Evolutionary conservation across 2,797 vertebrate species (phyloP).

Genomic region (Bucorvus abyssinicus): DNA sequence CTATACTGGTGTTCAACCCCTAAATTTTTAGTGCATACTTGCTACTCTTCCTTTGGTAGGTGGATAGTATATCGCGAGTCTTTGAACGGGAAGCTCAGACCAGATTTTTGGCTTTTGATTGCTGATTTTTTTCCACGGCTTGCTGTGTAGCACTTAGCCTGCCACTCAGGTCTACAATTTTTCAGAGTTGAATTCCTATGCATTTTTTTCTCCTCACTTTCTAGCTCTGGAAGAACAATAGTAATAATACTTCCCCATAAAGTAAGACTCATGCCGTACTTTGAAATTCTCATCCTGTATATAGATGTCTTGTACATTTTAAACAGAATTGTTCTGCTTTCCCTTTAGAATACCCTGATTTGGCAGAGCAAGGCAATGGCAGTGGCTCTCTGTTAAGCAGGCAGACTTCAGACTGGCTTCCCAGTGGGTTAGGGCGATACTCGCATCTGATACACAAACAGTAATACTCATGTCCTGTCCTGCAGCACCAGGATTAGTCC

Average conservation of each 20-base stretch:
- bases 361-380: background rate
- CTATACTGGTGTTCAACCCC: background rate
- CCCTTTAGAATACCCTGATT: background rate
- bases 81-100: background rate
- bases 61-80: rapidly evolving
- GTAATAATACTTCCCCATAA: background rate
- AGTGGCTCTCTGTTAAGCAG: background rate
- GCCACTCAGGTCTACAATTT: background rate
- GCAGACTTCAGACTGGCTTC: background rate
- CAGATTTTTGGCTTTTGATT: conserved; percentile 6
- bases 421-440: background rate
- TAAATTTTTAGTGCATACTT: background rate
- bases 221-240: conserved; percentile 5
- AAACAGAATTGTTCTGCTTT: background rate
- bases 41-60: background rate
- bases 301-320: background rate
- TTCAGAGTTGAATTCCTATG: background rate
- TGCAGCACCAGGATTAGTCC: background rate
- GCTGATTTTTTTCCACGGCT: conserved; percentile 1
- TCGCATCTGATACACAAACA: rapidly evolving
- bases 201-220: background rate
- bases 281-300: background rate
- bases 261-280: background rate
- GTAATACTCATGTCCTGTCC: rapidly evolving
- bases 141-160: background rate